Evolutionary conservation across 2,888 invertebrate species (phyloP).

Genomic region (Cordylochernes scorpioides): DNA sequence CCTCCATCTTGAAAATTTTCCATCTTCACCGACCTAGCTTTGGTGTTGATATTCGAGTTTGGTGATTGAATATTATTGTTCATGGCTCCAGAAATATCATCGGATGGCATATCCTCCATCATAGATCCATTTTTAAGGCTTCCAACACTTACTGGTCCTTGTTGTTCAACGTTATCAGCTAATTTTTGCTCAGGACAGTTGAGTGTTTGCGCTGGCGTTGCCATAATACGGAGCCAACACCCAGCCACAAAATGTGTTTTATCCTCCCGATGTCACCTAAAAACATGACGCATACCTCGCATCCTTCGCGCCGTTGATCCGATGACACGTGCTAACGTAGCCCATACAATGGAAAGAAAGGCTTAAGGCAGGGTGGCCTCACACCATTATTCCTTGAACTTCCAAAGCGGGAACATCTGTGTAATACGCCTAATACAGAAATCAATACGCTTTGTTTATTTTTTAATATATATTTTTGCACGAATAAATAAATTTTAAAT

Average conservation of each 20-base stretch:
- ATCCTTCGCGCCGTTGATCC: not conserved
- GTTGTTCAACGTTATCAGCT: conserved; percentile 1
- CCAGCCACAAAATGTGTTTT: conserved; percentile 1
- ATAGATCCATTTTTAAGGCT: conserved; percentile 1
- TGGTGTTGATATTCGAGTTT: conserved; percentile 2
- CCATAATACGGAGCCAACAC: conserved; percentile 1
- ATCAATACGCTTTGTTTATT: too few relatives aligned
- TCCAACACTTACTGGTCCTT: not conserved
- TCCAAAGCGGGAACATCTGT: conserved; percentile 13
- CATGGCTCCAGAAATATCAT: too few relatives aligned
- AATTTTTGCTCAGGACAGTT: too few relatives aligned
- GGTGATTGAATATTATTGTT: too few relatives aligned
- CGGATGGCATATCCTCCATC: too few relatives aligned
- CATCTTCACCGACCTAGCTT: conserved; percentile 10
- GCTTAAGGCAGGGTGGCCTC: conserved; percentile 3
- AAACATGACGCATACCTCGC: not conserved
- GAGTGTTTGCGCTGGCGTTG: not conserved
- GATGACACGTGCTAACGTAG: conserved; percentile 1
- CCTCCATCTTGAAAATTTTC: conserved; percentile 13
- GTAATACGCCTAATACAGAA: too few relatives aligned
- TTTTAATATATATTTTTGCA: too few relatives aligned
- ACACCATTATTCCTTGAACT: conserved; percentile 10
- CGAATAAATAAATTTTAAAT: too few relatives aligned
- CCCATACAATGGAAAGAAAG: too few relatives aligned
- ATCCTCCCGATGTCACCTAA: not conserved